A percentile compares a stretch with the other conserved stretches of the same genome.
Evolutionary conservation across 2,113 vertebrate genomes (phyloP).

Genomic region (Edolisoma coerulescens): DNA sequence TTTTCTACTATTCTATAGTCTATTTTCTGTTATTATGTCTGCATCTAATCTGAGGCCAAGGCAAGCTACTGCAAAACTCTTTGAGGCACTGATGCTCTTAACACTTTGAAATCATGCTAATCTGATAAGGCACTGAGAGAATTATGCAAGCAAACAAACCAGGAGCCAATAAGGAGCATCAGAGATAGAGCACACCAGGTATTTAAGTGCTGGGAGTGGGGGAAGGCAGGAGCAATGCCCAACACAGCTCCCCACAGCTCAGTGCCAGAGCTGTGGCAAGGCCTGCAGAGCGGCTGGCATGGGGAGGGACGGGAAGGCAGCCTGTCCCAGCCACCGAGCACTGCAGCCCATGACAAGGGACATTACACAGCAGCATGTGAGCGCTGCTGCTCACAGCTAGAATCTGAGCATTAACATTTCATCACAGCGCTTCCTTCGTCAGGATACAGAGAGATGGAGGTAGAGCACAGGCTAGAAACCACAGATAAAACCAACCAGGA

Average conservation of each 20-base stretch:
- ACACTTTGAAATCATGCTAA: constrained; percentile 38
- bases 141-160: constrained; percentile 36
- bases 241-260: background rate
- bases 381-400: background rate
- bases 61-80: background rate
- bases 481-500: background rate
- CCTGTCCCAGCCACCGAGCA: background rate
- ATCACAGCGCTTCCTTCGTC: background rate
- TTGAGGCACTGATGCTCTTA: constrained; percentile 11
- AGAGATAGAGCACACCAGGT: background rate
- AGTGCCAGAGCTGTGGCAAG: background rate
- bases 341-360: background rate
- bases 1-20: background rate
- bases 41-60: background rate
- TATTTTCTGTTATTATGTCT: background rate
- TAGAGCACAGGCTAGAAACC: background rate
- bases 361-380: background rate
- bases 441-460: background rate
- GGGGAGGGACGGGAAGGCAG: background rate
- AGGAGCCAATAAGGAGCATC: background rate
- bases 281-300: accelerated
- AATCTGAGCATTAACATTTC: background rate
- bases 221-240: background rate
- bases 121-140: constrained; percentile 41
- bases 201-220: background rate